A percentile compares a stretch with the other conserved stretches of the same genome.
Conservation (phyloP, 2,113 vertebrate genomes). For the Mirounga angustirostris region DNA sequence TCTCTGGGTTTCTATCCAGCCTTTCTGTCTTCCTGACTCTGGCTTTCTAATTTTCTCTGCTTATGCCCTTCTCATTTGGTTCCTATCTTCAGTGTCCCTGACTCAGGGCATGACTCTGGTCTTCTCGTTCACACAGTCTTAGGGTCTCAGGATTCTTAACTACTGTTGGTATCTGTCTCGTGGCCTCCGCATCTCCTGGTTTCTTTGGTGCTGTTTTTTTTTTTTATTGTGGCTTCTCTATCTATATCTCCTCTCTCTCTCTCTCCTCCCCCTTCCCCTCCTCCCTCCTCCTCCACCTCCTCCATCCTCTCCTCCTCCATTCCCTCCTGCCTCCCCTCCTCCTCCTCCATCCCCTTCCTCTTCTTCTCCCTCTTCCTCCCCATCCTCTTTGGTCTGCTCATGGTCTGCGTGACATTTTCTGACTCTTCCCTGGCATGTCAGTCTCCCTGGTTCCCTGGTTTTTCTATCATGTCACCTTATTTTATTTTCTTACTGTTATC, state of each 20-base stretch:
- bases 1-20: not conserved
- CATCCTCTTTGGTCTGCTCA: not conserved
- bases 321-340: too few species aligned
- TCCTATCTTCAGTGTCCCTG: not conserved
- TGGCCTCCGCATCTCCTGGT: not conserved
- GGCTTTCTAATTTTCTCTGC: not conserved
- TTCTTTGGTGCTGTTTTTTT: not conserved
- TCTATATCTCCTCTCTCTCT: not conserved
- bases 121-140: not conserved
- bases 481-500: not conserved
- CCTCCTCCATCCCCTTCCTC: rapidly evolving
- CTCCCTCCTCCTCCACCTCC: not conserved
- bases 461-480: not conserved
- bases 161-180: not conserved
- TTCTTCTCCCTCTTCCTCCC: too few species aligned
- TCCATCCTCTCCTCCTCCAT: not conserved
- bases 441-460: not conserved
- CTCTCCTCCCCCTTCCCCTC: not conserved
- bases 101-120: not conserved
- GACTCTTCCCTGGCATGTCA: not conserved
- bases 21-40: not conserved
- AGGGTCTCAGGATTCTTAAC: not conserved
- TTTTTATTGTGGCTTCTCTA: not conserved
- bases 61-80: not conserved
- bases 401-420: not conserved